Evolutionary conservation across 2,888 invertebrate genomes (phyloP).

Genomic region (Limenitis camilla): DNA sequence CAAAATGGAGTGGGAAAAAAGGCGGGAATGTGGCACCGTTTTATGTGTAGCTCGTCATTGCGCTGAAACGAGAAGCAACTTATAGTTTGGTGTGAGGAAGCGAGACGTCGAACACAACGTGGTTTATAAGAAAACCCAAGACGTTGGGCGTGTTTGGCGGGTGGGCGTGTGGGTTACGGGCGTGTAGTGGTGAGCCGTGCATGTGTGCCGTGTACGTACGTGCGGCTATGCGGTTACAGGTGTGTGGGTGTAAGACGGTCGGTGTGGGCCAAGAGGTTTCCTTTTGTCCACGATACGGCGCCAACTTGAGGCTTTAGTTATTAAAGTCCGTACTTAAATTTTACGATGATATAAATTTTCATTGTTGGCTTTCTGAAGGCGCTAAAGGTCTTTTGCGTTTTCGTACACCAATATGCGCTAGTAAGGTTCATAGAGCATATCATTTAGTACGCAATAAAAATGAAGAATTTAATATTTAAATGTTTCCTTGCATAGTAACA

Average conservation of each 20-base stretch:
- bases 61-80: slow-evolving; percentile 50
- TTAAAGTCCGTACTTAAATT: slow-evolving; percentile 68
- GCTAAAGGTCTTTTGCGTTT: slow-evolving; percentile 34
- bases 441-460: too few relatives aligned
- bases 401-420: slow-evolving; percentile 12
- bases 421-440: too few relatives aligned
- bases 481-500: too few relatives aligned
- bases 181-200: slow-evolving; percentile 47
- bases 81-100: slow-evolving; percentile 34
- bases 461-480: too few relatives aligned
- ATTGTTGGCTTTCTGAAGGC: slow-evolving; percentile 46
- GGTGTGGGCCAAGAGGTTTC: slow-evolving; percentile 45
- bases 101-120: slow-evolving; percentile 66
- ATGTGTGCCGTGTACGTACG: slow-evolving; percentile 43
- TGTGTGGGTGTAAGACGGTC: slow-evolving; percentile 46
- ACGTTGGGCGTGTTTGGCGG: slow-evolving; percentile 75
- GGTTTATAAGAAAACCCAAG: slow-evolving; percentile 76
- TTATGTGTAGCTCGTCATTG: slow-evolving; percentile 75
- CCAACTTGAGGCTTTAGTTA: slow-evolving; percentile 66
- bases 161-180: slow-evolving; percentile 67
- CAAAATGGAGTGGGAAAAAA: slow-evolving; percentile 76
- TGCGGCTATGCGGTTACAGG: slow-evolving; percentile 49
- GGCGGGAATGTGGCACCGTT: slow-evolving; percentile 75
- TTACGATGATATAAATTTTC: slow-evolving; percentile 56
- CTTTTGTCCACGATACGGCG: slow-evolving; percentile 71